phyloP scores from a whole-genome alignment of 2,888 invertebrate genomes.

The Hemicrepidius hirtus region DNA sequence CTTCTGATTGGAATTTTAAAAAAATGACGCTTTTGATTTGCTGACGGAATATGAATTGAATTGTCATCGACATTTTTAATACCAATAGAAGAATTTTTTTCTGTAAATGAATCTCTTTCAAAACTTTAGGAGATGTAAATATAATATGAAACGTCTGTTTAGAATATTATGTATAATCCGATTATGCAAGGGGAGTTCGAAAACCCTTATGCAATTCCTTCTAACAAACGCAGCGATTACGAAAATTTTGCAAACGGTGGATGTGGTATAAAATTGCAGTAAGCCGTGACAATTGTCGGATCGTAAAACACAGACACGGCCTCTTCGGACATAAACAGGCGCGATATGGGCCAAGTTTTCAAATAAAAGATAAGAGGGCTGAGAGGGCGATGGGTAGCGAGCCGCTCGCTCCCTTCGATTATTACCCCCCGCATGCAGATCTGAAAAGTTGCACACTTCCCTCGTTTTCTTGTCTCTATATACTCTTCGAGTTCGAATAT shows the following conservation, averaged over 20 bases:
- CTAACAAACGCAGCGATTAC: constrained; percentile 22
- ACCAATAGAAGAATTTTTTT: no score
- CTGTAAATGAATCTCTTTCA: no score
- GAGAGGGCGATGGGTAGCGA: constrained; percentile 18
- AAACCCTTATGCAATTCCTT: constrained; percentile 1
- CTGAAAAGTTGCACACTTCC: constrained; percentile 40
- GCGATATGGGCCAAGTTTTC: constrained; percentile 66
- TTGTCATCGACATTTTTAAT: no score
- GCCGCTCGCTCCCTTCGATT: constrained; percentile 32
- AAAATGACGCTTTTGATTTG: no score
- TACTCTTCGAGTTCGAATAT: constrained; percentile 31
- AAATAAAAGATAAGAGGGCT: constrained; percentile 64
- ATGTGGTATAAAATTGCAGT: constrained; percentile 45
- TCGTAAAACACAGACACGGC: constrained; percentile 64
- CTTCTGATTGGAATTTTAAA: no score
- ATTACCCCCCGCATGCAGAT: constrained; percentile 37
- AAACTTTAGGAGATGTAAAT: no score
- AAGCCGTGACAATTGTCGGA: constrained; percentile 60
- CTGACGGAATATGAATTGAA: no score
- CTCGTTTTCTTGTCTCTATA: constrained; percentile 17
- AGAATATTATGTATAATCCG: neutral
- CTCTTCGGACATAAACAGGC: constrained; percentile 63
- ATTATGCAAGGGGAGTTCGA: neutral
- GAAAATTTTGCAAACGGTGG: constrained; percentile 29
- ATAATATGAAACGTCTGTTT: no score